Evolutionary conservation across 2,113 vertebrate species (phyloP).

Genomic region (Erpornis zantholeuca): DNA sequence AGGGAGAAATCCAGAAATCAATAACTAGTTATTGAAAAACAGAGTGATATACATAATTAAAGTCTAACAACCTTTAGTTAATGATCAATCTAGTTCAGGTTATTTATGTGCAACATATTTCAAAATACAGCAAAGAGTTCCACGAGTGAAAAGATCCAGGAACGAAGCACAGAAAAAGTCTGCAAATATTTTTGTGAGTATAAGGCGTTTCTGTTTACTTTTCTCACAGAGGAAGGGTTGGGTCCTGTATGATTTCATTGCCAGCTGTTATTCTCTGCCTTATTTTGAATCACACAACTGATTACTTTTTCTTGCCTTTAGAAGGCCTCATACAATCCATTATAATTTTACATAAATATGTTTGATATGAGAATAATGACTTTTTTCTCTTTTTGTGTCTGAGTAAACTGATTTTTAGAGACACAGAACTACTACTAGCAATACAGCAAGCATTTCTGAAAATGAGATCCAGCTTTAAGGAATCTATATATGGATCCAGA

Average conservation of each 20-base stretch:
- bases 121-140: neutral
- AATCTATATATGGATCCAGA: neutral
- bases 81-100: neutral
- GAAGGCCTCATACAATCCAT: neutral
- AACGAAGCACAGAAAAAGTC: neutral
- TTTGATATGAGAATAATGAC: neutral
- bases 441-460: neutral
- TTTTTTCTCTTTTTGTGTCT: neutral
- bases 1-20: neutral
- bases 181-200: neutral
- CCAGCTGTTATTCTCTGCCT: neutral
- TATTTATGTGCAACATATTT: neutral
- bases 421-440: neutral
- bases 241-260: neutral
- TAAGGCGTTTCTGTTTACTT: neutral
- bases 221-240: neutral
- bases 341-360: neutral
- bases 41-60: neutral
- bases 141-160: neutral
- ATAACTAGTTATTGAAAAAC: neutral
- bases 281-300: neutral
- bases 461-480: neutral
- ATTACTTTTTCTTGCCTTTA: neutral
- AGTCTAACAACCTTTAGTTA: neutral
- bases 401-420: neutral